These are phyloP conservation scores for Scarus forsteni DNA, from an alignment of 2,797 vertebrate species.

Conservation along the genomic window DNA sequence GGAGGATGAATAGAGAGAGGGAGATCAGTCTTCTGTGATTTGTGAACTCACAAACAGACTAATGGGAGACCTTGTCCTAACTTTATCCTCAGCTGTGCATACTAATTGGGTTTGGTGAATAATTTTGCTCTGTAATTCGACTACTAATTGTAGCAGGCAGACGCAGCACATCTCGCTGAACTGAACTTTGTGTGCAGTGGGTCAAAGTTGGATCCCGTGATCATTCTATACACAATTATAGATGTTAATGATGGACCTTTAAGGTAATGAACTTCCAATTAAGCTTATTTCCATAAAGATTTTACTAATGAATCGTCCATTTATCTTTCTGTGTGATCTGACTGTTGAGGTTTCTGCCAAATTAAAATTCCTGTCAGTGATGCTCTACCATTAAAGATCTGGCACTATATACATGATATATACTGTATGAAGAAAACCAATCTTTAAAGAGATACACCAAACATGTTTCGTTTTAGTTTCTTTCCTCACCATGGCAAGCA, in stretches of 20 bases:
- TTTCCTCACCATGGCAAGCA: too few relatives aligned
- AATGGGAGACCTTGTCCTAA: constrained; percentile 18
- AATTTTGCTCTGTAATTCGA: background rate
- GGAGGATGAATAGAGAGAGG: background rate
- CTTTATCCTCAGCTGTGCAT: background rate
- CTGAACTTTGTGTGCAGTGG: background rate
- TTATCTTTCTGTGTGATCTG: background rate
- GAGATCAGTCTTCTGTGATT: constrained; percentile 1
- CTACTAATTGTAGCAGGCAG: background rate
- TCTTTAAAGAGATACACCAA: too few relatives aligned
- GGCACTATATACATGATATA: too few relatives aligned
- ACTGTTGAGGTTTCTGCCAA: background rate
- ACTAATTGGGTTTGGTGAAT: background rate
- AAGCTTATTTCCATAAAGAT: background rate
- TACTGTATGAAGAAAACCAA: too few relatives aligned
- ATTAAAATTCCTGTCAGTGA: too few relatives aligned
- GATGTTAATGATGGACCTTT: background rate
- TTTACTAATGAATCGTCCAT: background rate
- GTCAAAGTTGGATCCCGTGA: background rate
- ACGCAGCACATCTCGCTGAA: background rate
- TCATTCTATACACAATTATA: background rate
- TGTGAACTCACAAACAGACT: constrained; percentile 6
- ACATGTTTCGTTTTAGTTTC: too few relatives aligned
- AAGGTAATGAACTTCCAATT: background rate
- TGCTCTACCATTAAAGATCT: too few relatives aligned